Evolutionary conservation across 1,140 invertebrate genomes (phyloP).

Genomic region (Sycophaga agraensis): DNA sequence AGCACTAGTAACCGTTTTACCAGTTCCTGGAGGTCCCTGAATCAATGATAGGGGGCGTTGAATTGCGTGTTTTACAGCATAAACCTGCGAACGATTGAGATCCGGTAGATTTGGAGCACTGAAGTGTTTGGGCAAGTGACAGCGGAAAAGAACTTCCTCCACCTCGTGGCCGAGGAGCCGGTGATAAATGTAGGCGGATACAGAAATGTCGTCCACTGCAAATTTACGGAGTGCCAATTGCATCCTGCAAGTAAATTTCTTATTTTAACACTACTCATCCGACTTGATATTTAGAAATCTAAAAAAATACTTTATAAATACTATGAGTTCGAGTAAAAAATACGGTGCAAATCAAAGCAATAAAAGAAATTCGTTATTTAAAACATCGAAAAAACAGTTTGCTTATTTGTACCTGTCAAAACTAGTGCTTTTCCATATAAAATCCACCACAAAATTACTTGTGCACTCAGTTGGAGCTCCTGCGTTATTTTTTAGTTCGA

Average conservation of each 20-base stretch:
- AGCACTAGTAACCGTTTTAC: conserved; percentile 99
- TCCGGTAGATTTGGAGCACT: conserved; percentile 97
- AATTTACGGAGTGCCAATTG: conserved; percentile 92
- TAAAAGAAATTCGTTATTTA: too few relatives aligned
- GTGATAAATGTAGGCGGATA: conserved; percentile 97
- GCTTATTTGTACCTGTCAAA: conserved; percentile 79
- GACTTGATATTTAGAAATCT: neutral
- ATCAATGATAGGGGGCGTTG: conserved; percentile 96
- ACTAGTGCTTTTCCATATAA: conserved; percentile 99
- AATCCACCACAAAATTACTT: conserved; percentile 97
- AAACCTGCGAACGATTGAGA: conserved; percentile 95
- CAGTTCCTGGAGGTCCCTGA: conserved; percentile 93
- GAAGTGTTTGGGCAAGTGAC: conserved; percentile 92
- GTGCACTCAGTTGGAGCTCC: conserved; percentile 90
- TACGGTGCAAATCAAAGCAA: too few relatives aligned
- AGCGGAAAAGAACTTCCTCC: conserved; percentile 90
- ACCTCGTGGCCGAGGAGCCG: conserved; percentile 94
- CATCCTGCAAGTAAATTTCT: conserved; percentile 70
- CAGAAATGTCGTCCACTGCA: conserved; percentile 93
- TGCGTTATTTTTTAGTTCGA: conserved; percentile 90
- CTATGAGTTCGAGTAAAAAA: too few relatives aligned
- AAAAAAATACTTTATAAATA: neutral
- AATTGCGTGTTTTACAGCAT: conserved; percentile 98
- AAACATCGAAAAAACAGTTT: too few relatives aligned
- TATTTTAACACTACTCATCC: too few relatives aligned